phyloP scores from a whole-genome alignment of 2,797 vertebrate genomes.

The Etheostoma perlongum region DNA sequence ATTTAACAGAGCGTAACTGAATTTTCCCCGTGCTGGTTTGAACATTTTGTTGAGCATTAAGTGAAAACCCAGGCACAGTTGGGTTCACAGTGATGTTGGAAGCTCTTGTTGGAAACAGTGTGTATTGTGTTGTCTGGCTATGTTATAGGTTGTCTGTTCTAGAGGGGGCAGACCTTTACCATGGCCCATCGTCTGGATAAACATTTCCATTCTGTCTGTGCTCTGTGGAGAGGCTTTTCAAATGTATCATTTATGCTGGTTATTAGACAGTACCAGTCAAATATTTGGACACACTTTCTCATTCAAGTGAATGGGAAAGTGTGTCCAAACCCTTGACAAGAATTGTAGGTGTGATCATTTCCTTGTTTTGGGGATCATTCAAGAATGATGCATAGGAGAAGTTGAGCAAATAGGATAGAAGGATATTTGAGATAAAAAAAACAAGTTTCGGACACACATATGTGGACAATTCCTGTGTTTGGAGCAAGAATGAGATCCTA shows the following conservation, averaged over 20 bases:
- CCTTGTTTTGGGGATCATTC: conserved; percentile 43
- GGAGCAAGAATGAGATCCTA: conserved; percentile 47
- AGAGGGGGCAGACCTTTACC: conserved; percentile 61
- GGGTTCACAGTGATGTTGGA: conserved; percentile 72
- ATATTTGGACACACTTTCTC: too few species aligned
- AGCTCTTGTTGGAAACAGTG: conserved; percentile 72
- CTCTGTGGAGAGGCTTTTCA: conserved; percentile 41
- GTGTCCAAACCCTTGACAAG: too few species aligned
- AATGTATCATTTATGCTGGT: conserved; percentile 27
- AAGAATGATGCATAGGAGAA: conserved; percentile 36
- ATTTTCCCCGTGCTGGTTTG: conserved; percentile 35
- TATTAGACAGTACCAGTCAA: conserved; percentile 9
- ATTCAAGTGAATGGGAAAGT: too few species aligned
- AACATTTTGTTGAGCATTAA: conserved; percentile 59
- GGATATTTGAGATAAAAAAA: conserved; percentile 49
- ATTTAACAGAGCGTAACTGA: conserved; percentile 34
- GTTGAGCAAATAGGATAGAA: conserved; percentile 38
- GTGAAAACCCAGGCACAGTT: conserved; percentile 75
- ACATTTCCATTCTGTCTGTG: conserved; percentile 76
- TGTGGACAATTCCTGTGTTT: conserved; percentile 24
- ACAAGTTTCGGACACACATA: conserved; percentile 53
- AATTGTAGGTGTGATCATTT: conserved; percentile 19
- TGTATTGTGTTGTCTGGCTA: conserved; percentile 79
- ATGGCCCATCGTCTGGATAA: conserved; percentile 71
- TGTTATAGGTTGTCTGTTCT: conserved; percentile 68